phyloP scores from a whole-genome alignment of 2,888 invertebrate species.

The Leucophora obtusa region DNA sequence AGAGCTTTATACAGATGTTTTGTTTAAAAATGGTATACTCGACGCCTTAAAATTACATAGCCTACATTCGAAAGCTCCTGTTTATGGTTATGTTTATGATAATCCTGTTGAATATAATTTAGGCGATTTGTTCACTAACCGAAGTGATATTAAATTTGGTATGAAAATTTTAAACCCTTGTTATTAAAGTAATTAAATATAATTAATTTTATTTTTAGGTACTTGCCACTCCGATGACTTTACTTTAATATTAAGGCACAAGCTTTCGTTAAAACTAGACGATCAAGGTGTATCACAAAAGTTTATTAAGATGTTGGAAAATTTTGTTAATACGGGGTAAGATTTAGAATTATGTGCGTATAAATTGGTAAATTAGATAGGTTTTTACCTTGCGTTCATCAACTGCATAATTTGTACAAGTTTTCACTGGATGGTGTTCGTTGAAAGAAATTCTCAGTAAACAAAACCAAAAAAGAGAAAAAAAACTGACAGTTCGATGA shows the following conservation, averaged over 20 bases:
- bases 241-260: slow-evolving; percentile 67
- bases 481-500: too few species aligned
- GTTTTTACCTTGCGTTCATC: too few species aligned
- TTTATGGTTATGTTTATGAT: slow-evolving; percentile 83
- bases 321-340: slow-evolving; percentile 52
- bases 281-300: slow-evolving; percentile 48
- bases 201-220: slow-evolving; percentile 67
- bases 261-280: slow-evolving; percentile 51
- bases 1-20: slow-evolving; percentile 83
- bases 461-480: too few species aligned
- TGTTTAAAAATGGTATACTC: slow-evolving; percentile 82
- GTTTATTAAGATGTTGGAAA: slow-evolving; percentile 60
- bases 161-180: slow-evolving; percentile 70
- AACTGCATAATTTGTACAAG: too few species aligned
- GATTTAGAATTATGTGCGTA: too few species aligned
- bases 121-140: slow-evolving; percentile 80
- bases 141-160: slow-evolving; percentile 80
- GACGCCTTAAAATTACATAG: slow-evolving; percentile 82
- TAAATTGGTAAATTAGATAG: too few species aligned
- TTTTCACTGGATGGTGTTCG: too few species aligned
- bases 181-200: too few species aligned
- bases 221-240: slow-evolving; percentile 72
- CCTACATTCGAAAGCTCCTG: slow-evolving; percentile 80
- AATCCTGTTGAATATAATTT: slow-evolving; percentile 82
- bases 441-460: too few species aligned